A percentile compares a stretch with the other conserved stretches of the same genome.
phyloP scores from a whole-genome alignment of 2,113 vertebrate genomes.

The Tricholaema leucomelas region DNA sequence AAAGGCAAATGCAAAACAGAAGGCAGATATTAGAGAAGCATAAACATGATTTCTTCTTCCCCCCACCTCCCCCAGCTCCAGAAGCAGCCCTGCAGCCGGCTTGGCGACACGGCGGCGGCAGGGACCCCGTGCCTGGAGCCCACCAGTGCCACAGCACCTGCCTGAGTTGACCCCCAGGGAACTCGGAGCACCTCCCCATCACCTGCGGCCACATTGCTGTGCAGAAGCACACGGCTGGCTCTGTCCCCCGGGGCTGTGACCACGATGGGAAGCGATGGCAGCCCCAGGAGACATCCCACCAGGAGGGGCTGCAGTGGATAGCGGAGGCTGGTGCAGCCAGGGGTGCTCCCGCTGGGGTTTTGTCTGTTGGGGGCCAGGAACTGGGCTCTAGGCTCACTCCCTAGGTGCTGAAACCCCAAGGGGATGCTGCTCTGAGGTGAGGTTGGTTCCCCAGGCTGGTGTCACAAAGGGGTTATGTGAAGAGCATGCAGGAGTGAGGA shows the following conservation, averaged over 20 bases:
- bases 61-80: conserved; percentile 36
- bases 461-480: neutral
- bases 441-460: accelerated
- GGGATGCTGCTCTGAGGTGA: neutral
- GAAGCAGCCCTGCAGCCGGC: neutral
- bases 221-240: neutral
- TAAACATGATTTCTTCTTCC: conserved; percentile 58
- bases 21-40: conserved; percentile 75
- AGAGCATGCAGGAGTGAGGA: neutral
- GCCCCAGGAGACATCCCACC: accelerated
- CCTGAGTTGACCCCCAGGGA: neutral
- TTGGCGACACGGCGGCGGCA: accelerated
- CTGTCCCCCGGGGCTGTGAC: neutral
- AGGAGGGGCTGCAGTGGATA: accelerated
- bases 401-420: neutral
- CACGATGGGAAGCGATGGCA: accelerated
- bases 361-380: neutral
- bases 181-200: neutral
- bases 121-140: accelerated
- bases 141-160: neutral
- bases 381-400: neutral
- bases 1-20: conserved; percentile 83
- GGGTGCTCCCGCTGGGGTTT: accelerated
- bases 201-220: accelerated
- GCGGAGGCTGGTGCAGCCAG: neutral